Conservation (phyloP, 2,888 invertebrate species). For the Mythimna ferrago region DNA sequence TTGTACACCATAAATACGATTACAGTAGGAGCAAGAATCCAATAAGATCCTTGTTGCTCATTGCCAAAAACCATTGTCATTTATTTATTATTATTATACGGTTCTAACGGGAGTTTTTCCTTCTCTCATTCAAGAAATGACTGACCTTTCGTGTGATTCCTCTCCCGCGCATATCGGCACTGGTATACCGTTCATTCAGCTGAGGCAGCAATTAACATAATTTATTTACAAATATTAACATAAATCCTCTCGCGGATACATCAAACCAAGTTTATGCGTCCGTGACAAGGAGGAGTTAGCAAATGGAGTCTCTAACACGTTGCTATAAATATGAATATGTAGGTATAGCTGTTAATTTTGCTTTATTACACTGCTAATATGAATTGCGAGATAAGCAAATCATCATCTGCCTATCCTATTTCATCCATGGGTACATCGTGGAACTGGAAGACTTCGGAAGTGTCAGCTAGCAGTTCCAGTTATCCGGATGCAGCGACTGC, state of each 20-base stretch:
- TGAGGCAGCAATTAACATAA: conserved; percentile 41
- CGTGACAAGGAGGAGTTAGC: conserved; percentile 19
- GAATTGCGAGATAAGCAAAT: neutral
- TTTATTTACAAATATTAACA: conserved; percentile 34
- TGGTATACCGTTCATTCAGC: conserved; percentile 36
- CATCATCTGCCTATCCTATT: too few species aligned
- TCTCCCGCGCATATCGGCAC: conserved; percentile 23
- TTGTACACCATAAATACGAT: too few species aligned
- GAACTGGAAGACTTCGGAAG: too few species aligned
- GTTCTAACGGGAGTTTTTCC: neutral
- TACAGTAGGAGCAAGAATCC: neutral
- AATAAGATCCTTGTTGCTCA: neutral
- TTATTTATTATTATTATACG: conserved; percentile 1
- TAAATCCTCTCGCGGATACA: conserved; percentile 42
- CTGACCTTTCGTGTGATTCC: conserved; percentile 13
- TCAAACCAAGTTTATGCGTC: conserved; percentile 33
- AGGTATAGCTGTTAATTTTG: neutral
- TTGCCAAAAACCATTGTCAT: neutral
- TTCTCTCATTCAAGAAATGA: neutral
- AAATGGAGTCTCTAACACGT: neutral
- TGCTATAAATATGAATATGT: neutral
- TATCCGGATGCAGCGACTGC: too few species aligned
- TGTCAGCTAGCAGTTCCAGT: too few species aligned
- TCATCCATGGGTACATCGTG: too few species aligned
- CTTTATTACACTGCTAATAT: neutral